Evolutionary conservation across 1,140 invertebrate species (phyloP), one percentile per base, ranked within the genome.

Genomic region (Rhysida immarginata): DNA sequence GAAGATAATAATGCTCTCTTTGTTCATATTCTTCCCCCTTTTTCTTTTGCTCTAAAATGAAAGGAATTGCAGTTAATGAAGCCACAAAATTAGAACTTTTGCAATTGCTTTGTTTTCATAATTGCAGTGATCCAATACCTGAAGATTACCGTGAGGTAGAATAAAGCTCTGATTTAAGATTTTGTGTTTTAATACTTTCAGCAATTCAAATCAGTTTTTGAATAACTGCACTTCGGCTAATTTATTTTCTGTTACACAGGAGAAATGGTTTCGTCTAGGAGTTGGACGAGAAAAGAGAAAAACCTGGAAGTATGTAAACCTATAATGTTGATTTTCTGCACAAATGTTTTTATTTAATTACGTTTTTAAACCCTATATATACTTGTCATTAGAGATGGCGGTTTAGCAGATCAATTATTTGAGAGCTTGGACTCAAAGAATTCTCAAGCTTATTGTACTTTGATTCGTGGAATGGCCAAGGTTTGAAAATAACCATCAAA

Each of bases 101-200:
- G 13, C 85, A 94, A 69, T 65, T 93, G 16, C 65, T 91, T 2
- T 89, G 86, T 65, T 93, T 81, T 68, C 84, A 80, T 61, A 93
- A 94, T 70, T 75, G 77, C 59, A 71, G 78, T 50, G 80, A 86
- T 57, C 71, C 76, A 0, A 54, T 78, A 21, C 70, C 76, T 14
- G 74, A 78, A 42, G 81, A 87, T 48, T 81, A 80, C 64, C 65
- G 82, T n/a, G 84, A 88, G 66, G 51, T 53, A 29, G 20, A 11
- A 35, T 35, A 8, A 8, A 8, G 29, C 16, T 35, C 16, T 8
- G 29, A n/a, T n/a, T n/a, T n/a, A n/a, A n/a, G n/a, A n/a, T n/a
- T n/a, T n/a, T n/a, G n/a, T n/a, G n/a, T n/a, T n/a, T n/a, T n/a
- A n/a, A n/a, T n/a, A n/a, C n/a, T n/a, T n/a, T n/a, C n/a, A n/a